Evolutionary conservation across 2,888 invertebrate species (phyloP), one percentile per base, ranked within the genome.

Genomic region (Norana najaformis): DNA sequence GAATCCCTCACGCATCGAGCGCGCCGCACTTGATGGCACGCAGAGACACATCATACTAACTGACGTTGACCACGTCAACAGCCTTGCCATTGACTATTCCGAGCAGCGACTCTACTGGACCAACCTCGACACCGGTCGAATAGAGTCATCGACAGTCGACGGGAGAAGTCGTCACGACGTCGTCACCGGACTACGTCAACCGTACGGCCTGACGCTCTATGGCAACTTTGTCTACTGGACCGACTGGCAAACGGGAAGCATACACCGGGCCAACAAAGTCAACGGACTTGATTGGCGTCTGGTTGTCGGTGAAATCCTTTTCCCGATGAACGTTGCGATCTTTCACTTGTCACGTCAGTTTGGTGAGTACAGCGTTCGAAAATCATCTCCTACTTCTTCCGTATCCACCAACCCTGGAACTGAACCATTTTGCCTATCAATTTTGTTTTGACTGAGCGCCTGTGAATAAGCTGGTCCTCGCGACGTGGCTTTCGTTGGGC

Each of bases 201-300:
- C 97, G 97, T 95, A 94, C 92, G 91, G 92, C 85, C 92, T 93
- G 90, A 92, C 93, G 91, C 91, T 91, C 0, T 99, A 99, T 94
- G 99, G 99, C 92, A 93, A 99, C 93, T 97, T 96, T 93, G 93
- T 96, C 88, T 99, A 97, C 95, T 99, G 99, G 98, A 98, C 98
- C 0, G 99, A 99, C 94, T 99, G 99, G 99, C 99, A 99, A 94
- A 95, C 98, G 89, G 98, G 98, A 94, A 97, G 97, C 0, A 97
- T 99, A 90, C 96, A 97, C 92, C 96, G 97, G 93, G 98, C 98
- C 0, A 97, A 96, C 96, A 96, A 97, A 90, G 95, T 95, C 0
- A 96, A 96, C 88, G 97, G 97, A 1, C 96, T 88, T n/a, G 39
- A 85, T 4, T 37, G 37, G 85, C 6, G 36, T 16, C 85, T 36